Percentiles rank a stretch among this genome's conserved stretches.
Conservation (phyloP, 2,797 vertebrate species). For the Danio albolineatus region DNA sequence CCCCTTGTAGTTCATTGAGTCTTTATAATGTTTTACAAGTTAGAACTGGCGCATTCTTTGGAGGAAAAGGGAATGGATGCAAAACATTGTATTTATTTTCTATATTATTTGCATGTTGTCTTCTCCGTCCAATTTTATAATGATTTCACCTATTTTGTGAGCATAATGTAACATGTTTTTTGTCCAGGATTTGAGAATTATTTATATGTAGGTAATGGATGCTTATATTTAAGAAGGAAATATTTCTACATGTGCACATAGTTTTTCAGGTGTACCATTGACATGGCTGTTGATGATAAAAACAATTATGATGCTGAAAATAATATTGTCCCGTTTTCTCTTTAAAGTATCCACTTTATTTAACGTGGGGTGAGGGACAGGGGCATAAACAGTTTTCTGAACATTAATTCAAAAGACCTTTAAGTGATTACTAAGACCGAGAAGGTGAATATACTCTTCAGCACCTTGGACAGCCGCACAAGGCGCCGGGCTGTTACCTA, state of each 20-base stretch:
- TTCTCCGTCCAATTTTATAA: conserved; percentile 82
- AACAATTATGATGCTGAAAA: conserved; percentile 83
- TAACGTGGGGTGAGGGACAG: neutral
- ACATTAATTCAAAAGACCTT: neutral
- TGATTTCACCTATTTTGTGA: conserved; percentile 86
- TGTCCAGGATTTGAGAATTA: conserved; percentile 95
- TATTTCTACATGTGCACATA: conserved; percentile 99
- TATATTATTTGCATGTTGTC: conserved; percentile 96
- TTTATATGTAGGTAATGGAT: conserved; percentile 99
- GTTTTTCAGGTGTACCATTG: conserved; percentile 99
- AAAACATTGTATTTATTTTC: conserved; percentile 91
- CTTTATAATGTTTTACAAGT: conserved; percentile 90
- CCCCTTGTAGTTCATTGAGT: conserved; percentile 93
- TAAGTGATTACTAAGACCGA: neutral
- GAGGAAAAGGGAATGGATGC: conserved; percentile 83
- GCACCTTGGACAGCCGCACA: conserved; percentile 73
- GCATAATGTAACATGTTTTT: conserved; percentile 90
- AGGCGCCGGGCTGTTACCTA: too few species aligned
- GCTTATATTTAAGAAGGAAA: conserved; percentile 99
- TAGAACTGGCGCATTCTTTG: conserved; percentile 88
- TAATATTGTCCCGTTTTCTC: conserved; percentile 71
- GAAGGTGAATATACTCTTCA: conserved; percentile 60
- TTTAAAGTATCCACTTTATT: conserved; percentile 54
- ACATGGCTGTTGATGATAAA: conserved; percentile 99
- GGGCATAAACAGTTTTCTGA: neutral